Base-by-base conservation (phyloP, 2,888 invertebrate genomes). In the Megalurothrips usitatus region DNA sequence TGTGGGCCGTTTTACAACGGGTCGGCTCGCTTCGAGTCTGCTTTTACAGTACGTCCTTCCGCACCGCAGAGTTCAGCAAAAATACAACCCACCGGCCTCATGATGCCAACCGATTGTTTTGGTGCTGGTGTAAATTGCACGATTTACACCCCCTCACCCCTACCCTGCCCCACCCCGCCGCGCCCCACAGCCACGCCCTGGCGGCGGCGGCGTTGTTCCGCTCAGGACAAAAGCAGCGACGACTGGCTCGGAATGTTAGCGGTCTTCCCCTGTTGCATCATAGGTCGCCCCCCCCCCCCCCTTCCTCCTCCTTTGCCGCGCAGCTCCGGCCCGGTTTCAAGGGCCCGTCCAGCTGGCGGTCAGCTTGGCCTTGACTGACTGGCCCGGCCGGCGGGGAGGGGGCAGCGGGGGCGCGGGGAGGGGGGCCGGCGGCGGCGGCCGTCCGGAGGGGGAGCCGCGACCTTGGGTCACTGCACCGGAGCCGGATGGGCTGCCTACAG, bases 321-420 rank as follows among this genome's bases (percentile, higher is more conserved):
- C 34, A 6, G 34, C 34, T 43, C 34, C 34, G 34, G 19, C 14
- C 58, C 58, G 58, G 58, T 58, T 58, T 58, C 58, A 58, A 58
- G 58, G 58, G 58, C 58, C 12, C 26, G 68, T 26, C 68, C 68
- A 75, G 68, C 68, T 75, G 68, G 68, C 68, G 68, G 68, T 75
- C 68, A 75, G 68, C 26, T 75, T 12, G 68, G 68, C 68, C 68
- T 75, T 75, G 68, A 75, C 68, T 75, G 68, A 75, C 68, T 75
- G 68, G 68, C 26, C 19, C 58, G 58, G 58, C 58, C 58, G 58
- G 58, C 14, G 58, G 14, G 14, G 58, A 12, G 17, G 58, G 58
- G 19, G 6, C 52, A 9, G 19, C 10, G 19, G 52, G 52, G 19
- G 52, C 12, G 52, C 52, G 68, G 6, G 23, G 68, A 19, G n/a